These are phyloP conservation scores for Thryonomys swinderianus DNA, from an alignment of 2,113 vertebrate genomes.

Conservation along the genomic window DNA sequence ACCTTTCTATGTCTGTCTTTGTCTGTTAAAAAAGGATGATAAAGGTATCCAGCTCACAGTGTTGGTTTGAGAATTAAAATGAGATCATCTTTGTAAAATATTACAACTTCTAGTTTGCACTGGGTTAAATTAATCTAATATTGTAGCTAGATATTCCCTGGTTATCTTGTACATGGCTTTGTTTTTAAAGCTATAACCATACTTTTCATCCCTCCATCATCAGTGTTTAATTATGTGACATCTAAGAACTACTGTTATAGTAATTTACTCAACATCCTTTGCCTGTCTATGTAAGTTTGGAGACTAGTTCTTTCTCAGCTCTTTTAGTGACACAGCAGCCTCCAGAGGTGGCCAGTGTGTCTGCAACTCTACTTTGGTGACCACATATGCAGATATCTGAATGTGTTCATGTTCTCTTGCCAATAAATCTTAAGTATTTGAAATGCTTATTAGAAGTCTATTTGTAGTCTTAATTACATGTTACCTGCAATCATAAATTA, in stretches of 20 bases:
- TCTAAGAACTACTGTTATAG: background rate
- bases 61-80: conserved; percentile 17
- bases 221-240: background rate
- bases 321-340: background rate
- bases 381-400: background rate
- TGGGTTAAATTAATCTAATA: background rate
- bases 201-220: background rate
- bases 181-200: background rate
- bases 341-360: background rate
- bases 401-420: background rate
- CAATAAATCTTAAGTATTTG: background rate
- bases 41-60: background rate
- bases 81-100: background rate
- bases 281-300: background rate
- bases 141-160: background rate
- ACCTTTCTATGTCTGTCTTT: background rate
- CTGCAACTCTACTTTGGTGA: background rate
- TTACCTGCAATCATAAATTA: conserved; percentile 5
- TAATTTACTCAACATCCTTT: background rate
- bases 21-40: background rate
- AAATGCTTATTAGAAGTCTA: background rate
- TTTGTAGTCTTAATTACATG: background rate
- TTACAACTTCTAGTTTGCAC: background rate
- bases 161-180: background rate
- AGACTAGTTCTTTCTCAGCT: background rate